phyloP scores from a whole-genome alignment of 2,797 vertebrate genomes.

The Pseudomugil tenellus region DNA sequence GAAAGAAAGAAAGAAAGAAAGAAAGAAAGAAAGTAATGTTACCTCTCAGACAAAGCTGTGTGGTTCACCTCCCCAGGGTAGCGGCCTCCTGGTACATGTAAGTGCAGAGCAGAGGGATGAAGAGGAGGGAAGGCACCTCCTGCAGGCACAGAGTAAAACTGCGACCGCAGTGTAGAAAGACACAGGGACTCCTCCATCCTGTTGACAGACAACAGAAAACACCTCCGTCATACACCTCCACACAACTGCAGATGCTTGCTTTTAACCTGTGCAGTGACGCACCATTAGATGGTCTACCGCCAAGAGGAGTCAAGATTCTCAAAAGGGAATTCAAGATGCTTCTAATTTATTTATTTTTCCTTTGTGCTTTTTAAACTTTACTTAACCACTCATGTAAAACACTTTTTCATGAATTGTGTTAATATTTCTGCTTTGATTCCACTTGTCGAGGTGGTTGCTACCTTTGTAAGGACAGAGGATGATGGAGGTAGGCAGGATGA shows the following conservation, averaged over 20 bases:
- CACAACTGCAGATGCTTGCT: background rate
- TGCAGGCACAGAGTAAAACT: constrained; percentile 91
- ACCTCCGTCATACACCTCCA: background rate
- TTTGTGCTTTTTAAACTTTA: background rate
- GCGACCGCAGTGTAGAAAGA: constrained; percentile 91
- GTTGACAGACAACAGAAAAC: constrained; percentile 15
- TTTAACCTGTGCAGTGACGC: background rate
- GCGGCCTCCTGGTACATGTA: constrained; percentile 91
- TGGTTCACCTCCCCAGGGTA: constrained; percentile 91
- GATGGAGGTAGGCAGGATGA: constrained; percentile 86
- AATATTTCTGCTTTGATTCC: no score
- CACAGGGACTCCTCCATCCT: constrained; percentile 97
- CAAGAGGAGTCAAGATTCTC: no score
- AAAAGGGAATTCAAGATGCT: no score
- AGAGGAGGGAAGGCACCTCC: constrained; percentile 89
- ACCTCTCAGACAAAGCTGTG: constrained; percentile 80
- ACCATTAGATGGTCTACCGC: no score
- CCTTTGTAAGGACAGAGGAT: constrained; percentile 84
- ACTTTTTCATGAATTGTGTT: no score
- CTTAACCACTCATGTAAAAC: background rate
- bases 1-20: no score
- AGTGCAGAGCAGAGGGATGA: constrained; percentile 92
- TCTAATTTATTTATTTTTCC: no score
- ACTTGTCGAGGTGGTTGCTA: constrained; percentile 29
- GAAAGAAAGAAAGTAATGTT: background rate